Conservation (phyloP, 2,797 vertebrate species). For the Gobionotothen gibberifrons region DNA sequence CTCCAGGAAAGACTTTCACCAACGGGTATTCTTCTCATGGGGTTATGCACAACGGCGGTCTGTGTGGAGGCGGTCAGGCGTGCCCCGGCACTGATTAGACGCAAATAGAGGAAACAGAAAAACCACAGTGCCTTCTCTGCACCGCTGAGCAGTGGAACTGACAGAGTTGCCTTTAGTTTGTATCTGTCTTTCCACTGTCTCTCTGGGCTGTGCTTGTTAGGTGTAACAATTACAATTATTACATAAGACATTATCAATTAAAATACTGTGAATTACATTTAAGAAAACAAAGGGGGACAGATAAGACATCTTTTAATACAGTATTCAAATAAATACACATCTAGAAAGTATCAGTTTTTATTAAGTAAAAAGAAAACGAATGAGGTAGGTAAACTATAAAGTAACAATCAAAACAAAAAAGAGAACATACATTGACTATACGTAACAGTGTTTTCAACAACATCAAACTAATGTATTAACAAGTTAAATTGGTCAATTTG, state of each 20-base stretch:
- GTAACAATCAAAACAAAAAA: conserved; percentile 4
- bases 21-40: conserved; percentile 62
- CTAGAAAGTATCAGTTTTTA: too few species aligned
- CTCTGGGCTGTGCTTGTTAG: not conserved
- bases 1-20: conserved; percentile 48
- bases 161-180: conserved; percentile 37
- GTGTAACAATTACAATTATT: conserved; percentile 6
- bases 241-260: not conserved
- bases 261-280: not conserved
- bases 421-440: not conserved
- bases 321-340: too few species aligned
- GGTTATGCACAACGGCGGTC: conserved; percentile 68
- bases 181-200: conserved; percentile 22
- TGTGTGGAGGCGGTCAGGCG: conserved; percentile 74
- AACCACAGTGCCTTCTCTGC: conserved; percentile 66
- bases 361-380: not conserved
- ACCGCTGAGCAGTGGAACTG: conserved; percentile 36
- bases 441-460: too few species aligned
- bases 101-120: conserved; percentile 77
- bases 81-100: conserved; percentile 71
- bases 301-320: not conserved
- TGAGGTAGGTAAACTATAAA: not conserved
- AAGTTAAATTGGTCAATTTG: not conserved
- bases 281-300: not conserved
- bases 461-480: not conserved